Conservation (phyloP, 1,140 invertebrate genomes). For the Hypsibius dujardini region DNA sequence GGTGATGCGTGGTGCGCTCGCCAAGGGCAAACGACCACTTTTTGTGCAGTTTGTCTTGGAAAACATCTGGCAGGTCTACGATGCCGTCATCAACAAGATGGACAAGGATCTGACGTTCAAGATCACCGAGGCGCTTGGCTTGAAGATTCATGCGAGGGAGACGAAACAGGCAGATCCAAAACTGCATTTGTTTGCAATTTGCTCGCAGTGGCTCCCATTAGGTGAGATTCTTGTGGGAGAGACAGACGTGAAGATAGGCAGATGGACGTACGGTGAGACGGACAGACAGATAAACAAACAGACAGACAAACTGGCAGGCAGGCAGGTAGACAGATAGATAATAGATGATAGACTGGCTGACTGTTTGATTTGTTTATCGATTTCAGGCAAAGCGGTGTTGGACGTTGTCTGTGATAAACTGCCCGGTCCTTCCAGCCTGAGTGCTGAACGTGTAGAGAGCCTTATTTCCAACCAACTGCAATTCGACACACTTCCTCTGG, state of each 20-base stretch:
- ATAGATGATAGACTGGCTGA: slow-evolving; percentile 15
- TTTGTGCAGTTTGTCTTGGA: slow-evolving; percentile 90
- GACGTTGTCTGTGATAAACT: slow-evolving; percentile 60
- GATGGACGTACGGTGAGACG: no score
- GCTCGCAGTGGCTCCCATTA: slow-evolving; percentile 72
- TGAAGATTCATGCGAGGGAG: slow-evolving; percentile 58
- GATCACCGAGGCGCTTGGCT: slow-evolving; percentile 59
- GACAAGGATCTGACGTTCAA: slow-evolving; percentile 61
- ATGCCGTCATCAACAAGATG: slow-evolving; percentile 51
- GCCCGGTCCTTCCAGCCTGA: slow-evolving; percentile 59
- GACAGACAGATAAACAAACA: no score
- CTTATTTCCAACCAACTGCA: slow-evolving; percentile 49
- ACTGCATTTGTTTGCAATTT: slow-evolving; percentile 57
- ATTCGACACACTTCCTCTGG: slow-evolving; percentile 47
- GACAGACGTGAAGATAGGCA: no score
- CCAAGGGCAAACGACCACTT: slow-evolving; percentile 80
- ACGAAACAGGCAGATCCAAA: slow-evolving; percentile 51
- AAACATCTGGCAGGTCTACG: slow-evolving; percentile 80
- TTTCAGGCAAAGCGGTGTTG: slow-evolving; percentile 23
- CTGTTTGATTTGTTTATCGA: slow-evolving; percentile 18
- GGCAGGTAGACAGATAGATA: not conserved
- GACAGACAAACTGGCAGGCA: no score
- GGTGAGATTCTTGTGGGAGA: slow-evolving; percentile 34
- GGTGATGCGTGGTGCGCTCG: slow-evolving; percentile 69
- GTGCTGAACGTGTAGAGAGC: slow-evolving; percentile 53